A percentile compares a stretch with the other conserved stretches of the same genome.
These are phyloP conservation scores for Austrolebias charrua DNA, from an alignment of 2,797 vertebrate genomes.

Conservation along the genomic window DNA sequence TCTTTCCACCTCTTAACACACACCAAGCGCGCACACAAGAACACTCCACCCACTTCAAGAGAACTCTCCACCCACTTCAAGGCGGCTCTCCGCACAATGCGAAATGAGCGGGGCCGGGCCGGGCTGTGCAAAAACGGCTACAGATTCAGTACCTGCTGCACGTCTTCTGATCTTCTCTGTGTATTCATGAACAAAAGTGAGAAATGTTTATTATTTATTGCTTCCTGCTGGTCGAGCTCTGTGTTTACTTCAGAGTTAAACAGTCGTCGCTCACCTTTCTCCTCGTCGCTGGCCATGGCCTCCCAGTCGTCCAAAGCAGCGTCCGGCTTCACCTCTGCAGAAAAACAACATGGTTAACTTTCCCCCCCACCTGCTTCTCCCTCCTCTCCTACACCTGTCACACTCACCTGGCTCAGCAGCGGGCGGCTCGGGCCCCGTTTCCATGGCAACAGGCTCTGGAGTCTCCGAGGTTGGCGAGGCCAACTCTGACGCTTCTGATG, in stretches of 20 bases:
- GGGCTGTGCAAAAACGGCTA: too few species aligned
- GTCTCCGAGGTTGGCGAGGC: slow-evolving; percentile 61
- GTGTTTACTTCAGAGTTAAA: too few species aligned
- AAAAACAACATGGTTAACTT: background rate
- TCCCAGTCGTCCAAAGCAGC: slow-evolving; percentile 72
- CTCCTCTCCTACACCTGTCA: too few species aligned
- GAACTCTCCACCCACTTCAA: too few species aligned
- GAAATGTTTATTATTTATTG: background rate
- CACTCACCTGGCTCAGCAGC: slow-evolving; percentile 63
- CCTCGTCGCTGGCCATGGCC: slow-evolving; percentile 72
- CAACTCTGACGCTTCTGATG: slow-evolving; percentile 71
- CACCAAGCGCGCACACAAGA: too few species aligned
- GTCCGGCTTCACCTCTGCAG: slow-evolving; percentile 60
- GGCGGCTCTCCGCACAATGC: too few species aligned
- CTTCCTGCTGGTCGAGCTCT: too few species aligned
- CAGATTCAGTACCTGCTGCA: slow-evolving; percentile 22
- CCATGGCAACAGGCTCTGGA: slow-evolving; percentile 58
- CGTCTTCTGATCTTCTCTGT: slow-evolving; percentile 17
- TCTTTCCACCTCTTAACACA: too few species aligned
- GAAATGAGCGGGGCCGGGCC: too few species aligned
- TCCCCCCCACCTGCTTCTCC: too few species aligned
- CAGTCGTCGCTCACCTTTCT: slow-evolving; percentile 60
- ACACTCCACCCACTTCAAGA: too few species aligned
- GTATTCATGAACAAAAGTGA: slow-evolving; percentile 13
- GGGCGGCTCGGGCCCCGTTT: slow-evolving; percentile 40